A percentile compares a stretch with the other conserved stretches of the same genome.
phyloP scores from a whole-genome alignment of 2,888 invertebrate genomes.

The Aelia acuminata region DNA sequence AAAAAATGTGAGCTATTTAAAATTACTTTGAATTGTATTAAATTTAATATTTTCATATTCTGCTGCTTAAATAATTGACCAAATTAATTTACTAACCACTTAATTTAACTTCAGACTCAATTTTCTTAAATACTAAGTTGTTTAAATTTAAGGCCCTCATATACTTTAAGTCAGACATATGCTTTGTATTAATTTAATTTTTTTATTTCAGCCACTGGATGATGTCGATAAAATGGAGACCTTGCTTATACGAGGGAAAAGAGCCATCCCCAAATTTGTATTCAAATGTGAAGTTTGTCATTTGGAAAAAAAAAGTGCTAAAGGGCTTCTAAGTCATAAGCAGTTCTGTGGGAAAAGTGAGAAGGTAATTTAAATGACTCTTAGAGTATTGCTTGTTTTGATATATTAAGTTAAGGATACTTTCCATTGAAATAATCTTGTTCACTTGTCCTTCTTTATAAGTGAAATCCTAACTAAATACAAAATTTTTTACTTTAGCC shows the following conservation, averaged over 20 bases:
- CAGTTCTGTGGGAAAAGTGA: conserved; percentile 75
- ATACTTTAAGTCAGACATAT: not conserved
- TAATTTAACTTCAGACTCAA: no score
- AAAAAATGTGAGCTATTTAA: no score
- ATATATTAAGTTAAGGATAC: not conserved
- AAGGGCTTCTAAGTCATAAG: conserved; percentile 77
- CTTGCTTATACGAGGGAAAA: conserved; percentile 70
- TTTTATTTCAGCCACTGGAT: conserved; percentile 73
- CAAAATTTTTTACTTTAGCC: no score
- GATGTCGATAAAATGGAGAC: conserved; percentile 72
- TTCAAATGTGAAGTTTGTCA: conserved; percentile 74
- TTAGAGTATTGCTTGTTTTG: not conserved
- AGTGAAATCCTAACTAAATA: no score
- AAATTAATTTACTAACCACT: no score
- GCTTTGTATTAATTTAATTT: not conserved
- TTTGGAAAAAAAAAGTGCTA: conserved; percentile 70
- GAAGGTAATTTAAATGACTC: conserved; percentile 69
- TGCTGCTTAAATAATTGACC: no score
- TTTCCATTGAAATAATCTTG: no score
- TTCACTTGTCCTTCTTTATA: no score
- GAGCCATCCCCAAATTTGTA: conserved; percentile 64
- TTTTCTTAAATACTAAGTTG: no score
- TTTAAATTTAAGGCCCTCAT: not conserved
- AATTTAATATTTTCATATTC: no score
- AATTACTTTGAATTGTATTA: no score